phyloP scores from a whole-genome alignment of 2,113 vertebrate species.

The Coptodon rendalli region DNA sequence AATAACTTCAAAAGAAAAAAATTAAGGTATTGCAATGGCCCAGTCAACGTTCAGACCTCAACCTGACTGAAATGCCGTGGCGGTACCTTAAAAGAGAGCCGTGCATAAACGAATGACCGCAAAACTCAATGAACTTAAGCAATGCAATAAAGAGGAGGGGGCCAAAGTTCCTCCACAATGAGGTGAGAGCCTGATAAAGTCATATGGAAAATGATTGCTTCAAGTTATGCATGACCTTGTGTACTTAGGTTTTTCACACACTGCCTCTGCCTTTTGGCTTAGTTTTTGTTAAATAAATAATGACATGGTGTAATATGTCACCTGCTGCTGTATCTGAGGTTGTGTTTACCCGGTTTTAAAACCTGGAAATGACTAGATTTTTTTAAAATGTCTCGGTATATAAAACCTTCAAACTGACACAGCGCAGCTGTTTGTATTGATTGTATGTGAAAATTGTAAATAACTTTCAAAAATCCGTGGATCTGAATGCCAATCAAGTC shows the following conservation, averaged over 20 bases:
- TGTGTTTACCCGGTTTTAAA: not conserved
- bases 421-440: accelerated
- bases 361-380: not conserved
- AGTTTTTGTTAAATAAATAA: not conserved
- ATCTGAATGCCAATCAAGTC: not conserved
- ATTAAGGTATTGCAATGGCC: not conserved
- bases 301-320: not conserved
- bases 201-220: not conserved
- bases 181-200: not conserved
- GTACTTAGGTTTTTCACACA: not conserved
- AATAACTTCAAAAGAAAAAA: not conserved
- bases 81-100: not conserved
- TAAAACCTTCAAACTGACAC: not conserved
- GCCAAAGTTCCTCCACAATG: not conserved
- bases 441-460: not conserved
- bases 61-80: not conserved
- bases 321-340: not conserved
- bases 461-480: not conserved
- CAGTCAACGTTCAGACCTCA: not conserved
- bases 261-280: not conserved
- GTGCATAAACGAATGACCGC: not conserved
- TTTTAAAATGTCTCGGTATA: not conserved
- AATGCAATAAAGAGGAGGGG: not conserved
- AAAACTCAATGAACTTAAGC: not conserved
- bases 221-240: not conserved